These are phyloP conservation scores for Thereva unica DNA, from an alignment of 2,888 invertebrate species.

Conservation along the genomic window DNA sequence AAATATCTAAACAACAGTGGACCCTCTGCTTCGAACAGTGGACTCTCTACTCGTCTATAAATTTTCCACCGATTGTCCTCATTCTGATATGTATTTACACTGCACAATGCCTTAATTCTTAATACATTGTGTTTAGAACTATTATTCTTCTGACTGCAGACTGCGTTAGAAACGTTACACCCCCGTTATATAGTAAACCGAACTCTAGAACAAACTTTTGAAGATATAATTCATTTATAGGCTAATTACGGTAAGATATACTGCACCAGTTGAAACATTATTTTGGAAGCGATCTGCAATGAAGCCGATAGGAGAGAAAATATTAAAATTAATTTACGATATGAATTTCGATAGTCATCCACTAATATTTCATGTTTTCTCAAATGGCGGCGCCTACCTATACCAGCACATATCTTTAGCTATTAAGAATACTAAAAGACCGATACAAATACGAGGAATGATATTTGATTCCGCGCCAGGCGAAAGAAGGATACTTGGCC, in stretches of 20 bases:
- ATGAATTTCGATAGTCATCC: conserved; percentile 72
- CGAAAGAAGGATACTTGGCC: conserved; percentile 62
- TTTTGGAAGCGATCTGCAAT: conserved; percentile 68
- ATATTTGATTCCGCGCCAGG: conserved; percentile 76
- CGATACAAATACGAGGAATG: conserved; percentile 62
- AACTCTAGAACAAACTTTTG: conserved; percentile 19
- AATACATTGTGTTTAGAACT: too few species aligned
- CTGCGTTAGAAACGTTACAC: too few species aligned
- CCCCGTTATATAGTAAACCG: background rate
- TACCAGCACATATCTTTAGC: conserved; percentile 70
- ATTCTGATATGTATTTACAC: too few species aligned
- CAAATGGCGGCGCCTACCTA: conserved; percentile 75
- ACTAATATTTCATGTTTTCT: conserved; percentile 74
- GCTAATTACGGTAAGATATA: conserved; percentile 72
- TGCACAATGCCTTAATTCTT: too few species aligned
- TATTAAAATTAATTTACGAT: conserved; percentile 68
- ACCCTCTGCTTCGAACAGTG: too few species aligned
- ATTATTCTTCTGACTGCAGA: too few species aligned
- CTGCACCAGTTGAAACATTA: conserved; percentile 68
- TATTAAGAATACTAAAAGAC: conserved; percentile 61
- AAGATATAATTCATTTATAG: conserved; percentile 55
- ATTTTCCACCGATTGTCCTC: too few species aligned
- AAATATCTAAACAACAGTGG: too few species aligned
- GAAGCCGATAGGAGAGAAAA: conserved; percentile 65
- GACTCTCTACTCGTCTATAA: too few species aligned